Conservation (phyloP, 2,797 vertebrate species). For the Catharus ustulatus region DNA sequence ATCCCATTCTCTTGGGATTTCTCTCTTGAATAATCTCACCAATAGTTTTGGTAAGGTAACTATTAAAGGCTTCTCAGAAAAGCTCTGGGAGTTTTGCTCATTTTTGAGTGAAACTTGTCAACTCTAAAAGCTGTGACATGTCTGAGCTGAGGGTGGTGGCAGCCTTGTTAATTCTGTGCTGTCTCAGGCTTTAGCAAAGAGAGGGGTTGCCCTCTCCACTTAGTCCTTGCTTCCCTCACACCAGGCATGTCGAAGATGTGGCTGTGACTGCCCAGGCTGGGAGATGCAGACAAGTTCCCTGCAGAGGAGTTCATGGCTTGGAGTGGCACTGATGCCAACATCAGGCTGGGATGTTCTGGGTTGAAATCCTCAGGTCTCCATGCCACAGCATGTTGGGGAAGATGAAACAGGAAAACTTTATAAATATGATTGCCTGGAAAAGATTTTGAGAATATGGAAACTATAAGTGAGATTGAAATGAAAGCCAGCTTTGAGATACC, state of each 20-base stretch:
- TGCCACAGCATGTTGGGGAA: neutral
- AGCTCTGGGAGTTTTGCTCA: neutral
- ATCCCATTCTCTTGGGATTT: neutral
- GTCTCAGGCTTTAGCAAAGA: neutral
- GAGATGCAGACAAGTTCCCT: neutral
- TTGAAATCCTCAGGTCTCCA: neutral
- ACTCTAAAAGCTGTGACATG: rapidly evolving
- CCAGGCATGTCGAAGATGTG: neutral
- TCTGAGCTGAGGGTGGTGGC: neutral
- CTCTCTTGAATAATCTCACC: neutral
- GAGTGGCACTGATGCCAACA: neutral
- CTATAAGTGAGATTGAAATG: no score
- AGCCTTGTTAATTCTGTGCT: neutral
- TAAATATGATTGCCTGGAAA: no score
- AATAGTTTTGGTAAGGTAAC: neutral
- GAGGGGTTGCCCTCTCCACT: neutral
- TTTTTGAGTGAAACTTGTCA: neutral
- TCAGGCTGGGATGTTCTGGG: neutral
- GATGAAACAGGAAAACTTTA: no score
- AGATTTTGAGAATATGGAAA: no score
- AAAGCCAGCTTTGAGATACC: no score
- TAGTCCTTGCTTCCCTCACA: neutral
- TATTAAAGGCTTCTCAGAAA: neutral
- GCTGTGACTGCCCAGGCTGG: neutral
- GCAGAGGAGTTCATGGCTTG: rapidly evolving